Conservation (phyloP, 2,888 invertebrate genomes). For the Eristalinus sepulchralis region DNA sequence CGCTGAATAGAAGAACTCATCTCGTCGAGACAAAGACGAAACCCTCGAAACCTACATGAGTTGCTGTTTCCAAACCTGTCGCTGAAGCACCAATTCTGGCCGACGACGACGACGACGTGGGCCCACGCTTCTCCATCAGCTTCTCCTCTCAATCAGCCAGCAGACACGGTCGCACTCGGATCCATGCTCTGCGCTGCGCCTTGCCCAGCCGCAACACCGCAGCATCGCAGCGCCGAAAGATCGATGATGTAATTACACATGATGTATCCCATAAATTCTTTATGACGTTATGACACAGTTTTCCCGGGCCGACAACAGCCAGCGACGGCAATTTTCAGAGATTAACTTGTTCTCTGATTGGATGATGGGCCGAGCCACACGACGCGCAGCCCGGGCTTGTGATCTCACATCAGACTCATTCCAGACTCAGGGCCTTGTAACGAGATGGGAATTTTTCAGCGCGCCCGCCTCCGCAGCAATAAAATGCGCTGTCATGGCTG, state of each 20-base stretch:
- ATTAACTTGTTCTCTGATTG: background rate
- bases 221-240: background rate
- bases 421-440: background rate
- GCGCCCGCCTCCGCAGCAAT: slow-evolving; percentile 12
- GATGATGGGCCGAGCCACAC: background rate
- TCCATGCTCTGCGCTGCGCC: background rate
- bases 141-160: background rate
- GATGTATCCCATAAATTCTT: slow-evolving; percentile 47
- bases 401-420: background rate
- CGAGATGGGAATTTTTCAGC: slow-evolving; percentile 23
- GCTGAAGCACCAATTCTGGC: slow-evolving; percentile 25
- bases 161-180: background rate
- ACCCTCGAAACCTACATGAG: background rate
- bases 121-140: slow-evolving; percentile 38
- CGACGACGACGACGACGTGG: slow-evolving; percentile 16
- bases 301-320: background rate
- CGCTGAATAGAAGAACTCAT: background rate
- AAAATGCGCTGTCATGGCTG: background rate
- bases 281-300: slow-evolving; percentile 42
- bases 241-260: slow-evolving; percentile 60
- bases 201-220: background rate
- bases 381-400: background rate
- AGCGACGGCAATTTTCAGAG: background rate
- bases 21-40: background rate
- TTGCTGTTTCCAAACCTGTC: background rate